Base-by-base conservation (phyloP, 2,113 vertebrate genomes). In the Zeus faber region DNA sequence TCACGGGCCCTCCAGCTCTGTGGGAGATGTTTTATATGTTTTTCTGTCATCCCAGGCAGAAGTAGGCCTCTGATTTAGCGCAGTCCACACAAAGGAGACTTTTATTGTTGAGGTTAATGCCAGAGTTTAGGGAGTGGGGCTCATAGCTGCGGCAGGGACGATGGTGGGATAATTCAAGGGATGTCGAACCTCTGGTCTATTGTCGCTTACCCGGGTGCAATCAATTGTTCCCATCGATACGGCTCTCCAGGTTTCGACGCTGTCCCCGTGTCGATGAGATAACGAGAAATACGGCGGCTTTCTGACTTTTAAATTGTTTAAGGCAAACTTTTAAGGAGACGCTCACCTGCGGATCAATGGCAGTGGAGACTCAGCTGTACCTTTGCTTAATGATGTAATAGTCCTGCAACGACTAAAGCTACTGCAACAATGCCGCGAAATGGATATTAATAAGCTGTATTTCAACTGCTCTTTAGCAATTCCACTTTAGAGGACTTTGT, bases 101-200 rank as follows among this genome's bases (percentile, higher is more conserved):
- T 80, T 82, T 83, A 79, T 80, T 73, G 67, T 31, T 46, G 61
- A 64, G 40, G 71, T 82, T 74, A 85, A 82, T 80, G 80, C 80
- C 73, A 72, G 63, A 51, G 70, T 59, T 66, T 70, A 52, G 18
- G 52, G 50, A 16, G 51, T 2, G 22, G 44, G 58, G 58, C 49
- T 61, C 67, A 62, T n/a, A 49, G 13, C 13, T 31, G 58, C 41
- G 24, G 0, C 52, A 52, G 57, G 45, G 46, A 57, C 46, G 45
- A 52, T 16, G 7, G 13, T 14, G 0, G 40, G 48, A 50, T 58
- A 3, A 8, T 65, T 37, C n/a, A 23, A 31, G 54, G 48, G 31
- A 54, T 29, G 49, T 23, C n/a, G 25, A 57, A 33, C 66, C 70
- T 67, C 26, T 24, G 17, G 9, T 52, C 35, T 64, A 67, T 61